Conservation (phyloP, 2,888 invertebrate species). For the Brenthis ino region DNA sequence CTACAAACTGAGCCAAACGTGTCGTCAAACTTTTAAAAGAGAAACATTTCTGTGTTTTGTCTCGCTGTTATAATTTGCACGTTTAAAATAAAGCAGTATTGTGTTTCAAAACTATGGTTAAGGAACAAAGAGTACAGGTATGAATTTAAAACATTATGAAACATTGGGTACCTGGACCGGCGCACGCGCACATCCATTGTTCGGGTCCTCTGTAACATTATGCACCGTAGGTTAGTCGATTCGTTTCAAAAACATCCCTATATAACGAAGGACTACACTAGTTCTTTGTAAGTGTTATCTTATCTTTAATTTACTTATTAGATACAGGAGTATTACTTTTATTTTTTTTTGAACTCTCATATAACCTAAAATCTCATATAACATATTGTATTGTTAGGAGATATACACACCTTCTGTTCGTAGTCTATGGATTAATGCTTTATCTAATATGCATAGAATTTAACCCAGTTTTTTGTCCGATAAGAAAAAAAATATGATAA, state of each 20-base stretch:
- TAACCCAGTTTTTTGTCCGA: constrained; percentile 44
- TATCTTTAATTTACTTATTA: constrained; percentile 12
- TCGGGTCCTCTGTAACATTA: constrained; percentile 7
- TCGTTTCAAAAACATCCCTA: constrained; percentile 1
- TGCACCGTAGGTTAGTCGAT: constrained; percentile 1
- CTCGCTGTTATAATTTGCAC: constrained; percentile 38
- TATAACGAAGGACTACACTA: neutral
- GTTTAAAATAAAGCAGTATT: constrained; percentile 40
- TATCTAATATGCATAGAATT: constrained; percentile 34
- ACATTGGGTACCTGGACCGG: constrained; percentile 28
- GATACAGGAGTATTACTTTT: neutral
- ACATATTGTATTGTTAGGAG: neutral
- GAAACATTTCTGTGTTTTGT: constrained; percentile 38
- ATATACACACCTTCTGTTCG: neutral
- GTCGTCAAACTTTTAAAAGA: neutral
- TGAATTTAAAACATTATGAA: constrained; percentile 52
- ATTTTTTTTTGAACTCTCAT: neutral
- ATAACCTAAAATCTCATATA: neutral
- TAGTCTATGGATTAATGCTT: constrained; percentile 31
- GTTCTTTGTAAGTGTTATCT: constrained; percentile 4
- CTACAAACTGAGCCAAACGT: too few species aligned
- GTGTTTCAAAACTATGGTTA: constrained; percentile 47
- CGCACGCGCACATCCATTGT: constrained; percentile 29
- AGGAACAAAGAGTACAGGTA: constrained; percentile 62
- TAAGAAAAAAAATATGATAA: constrained; percentile 35